phyloP scores from a whole-genome alignment of 2,113 vertebrate genomes.

The Athene noctua region DNA sequence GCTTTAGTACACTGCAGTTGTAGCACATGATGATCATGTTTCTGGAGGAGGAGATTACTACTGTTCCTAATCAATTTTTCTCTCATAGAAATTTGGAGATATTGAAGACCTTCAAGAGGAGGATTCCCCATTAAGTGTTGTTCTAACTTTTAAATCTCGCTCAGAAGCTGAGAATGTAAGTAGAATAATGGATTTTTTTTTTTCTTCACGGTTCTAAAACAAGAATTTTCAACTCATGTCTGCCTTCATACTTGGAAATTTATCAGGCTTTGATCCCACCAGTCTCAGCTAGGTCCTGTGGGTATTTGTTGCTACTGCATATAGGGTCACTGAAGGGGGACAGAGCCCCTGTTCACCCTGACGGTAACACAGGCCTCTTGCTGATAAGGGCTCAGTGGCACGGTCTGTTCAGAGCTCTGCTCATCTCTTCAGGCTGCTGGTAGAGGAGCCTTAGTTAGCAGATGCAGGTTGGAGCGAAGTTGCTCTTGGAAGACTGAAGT shows the following conservation, averaged over 20 bases:
- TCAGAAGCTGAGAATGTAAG: conserved; percentile 89
- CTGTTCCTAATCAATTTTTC: neutral
- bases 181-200: neutral
- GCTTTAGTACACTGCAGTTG: fast-evolving
- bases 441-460: neutral
- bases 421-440: fast-evolving
- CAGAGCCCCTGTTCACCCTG: neutral
- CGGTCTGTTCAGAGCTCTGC: neutral
- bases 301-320: neutral
- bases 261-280: neutral
- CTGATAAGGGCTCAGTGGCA: fast-evolving
- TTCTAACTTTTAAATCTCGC: conserved; percentile 88
- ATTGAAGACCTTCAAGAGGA: conserved; percentile 88
- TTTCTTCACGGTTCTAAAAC: neutral
- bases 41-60: neutral
- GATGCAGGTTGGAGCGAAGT: neutral
- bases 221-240: neutral
- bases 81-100: conserved; percentile 84
- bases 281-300: neutral
- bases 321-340: neutral
- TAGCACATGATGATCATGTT: fast-evolving
- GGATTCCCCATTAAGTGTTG: conserved; percentile 81
- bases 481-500: neutral
- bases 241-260: neutral
- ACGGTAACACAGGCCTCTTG: neutral